These are phyloP conservation scores for Petrolisthes cinctipes DNA, from an alignment of 2,888 invertebrate species.

Conservation along the genomic window DNA sequence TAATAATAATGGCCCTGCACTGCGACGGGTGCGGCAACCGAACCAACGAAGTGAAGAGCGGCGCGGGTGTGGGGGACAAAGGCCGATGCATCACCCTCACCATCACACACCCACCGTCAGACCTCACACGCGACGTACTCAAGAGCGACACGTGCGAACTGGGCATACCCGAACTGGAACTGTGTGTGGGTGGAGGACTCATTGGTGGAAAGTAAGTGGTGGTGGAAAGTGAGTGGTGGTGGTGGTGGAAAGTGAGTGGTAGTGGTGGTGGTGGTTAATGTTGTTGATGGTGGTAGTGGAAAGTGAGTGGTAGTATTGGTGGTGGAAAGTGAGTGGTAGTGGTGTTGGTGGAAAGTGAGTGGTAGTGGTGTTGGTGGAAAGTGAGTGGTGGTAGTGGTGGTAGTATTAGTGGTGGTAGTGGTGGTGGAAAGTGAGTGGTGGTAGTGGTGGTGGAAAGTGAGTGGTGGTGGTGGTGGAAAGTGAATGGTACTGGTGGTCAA, in stretches of 20 bases:
- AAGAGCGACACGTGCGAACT: conserved; percentile 89
- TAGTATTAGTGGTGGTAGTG: background rate
- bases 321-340: background rate
- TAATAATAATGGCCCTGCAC: conserved; percentile 95
- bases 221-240: background rate
- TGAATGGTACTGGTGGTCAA: no score
- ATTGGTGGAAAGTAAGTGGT: conserved; percentile 77
- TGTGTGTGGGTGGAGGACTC: conserved; percentile 87
- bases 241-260: background rate
- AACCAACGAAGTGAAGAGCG: conserved; percentile 97
- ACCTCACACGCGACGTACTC: conserved; percentile 92
- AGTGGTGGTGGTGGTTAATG: background rate
- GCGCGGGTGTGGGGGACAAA: conserved; percentile 85
- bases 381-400: background rate
- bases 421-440: background rate
- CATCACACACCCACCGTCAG: conserved; percentile 75
- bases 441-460: background rate
- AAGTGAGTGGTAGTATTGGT: no score
- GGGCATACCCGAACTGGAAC: conserved; percentile 86
- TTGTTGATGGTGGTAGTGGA: background rate
- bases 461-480: no score
- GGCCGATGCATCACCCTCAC: conserved; percentile 84
- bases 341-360: background rate
- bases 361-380: background rate
- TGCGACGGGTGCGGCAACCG: conserved; percentile 92